Evolutionary conservation across 2,113 vertebrate species (phyloP).

Genomic region (Urocolius indicus): DNA sequence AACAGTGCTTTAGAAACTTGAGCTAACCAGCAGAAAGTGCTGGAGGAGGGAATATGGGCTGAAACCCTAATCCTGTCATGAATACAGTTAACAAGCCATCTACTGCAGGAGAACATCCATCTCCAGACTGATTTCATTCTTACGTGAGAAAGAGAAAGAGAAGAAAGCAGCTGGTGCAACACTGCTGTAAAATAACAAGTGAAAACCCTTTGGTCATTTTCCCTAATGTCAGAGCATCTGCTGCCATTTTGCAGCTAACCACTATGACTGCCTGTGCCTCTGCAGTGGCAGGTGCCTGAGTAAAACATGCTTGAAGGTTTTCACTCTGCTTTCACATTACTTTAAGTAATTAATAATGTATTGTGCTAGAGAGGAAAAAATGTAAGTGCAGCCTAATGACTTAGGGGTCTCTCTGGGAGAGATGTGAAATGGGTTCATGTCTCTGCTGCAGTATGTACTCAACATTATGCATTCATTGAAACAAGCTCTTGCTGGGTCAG

Average conservation of each 20-base stretch:
- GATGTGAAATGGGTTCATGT: background rate
- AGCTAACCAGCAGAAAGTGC: background rate
- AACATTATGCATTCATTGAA: background rate
- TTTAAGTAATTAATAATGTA: constrained; percentile 34
- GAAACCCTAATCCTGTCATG: background rate
- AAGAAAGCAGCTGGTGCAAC: background rate
- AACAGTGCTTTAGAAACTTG: background rate
- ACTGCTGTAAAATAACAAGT: background rate
- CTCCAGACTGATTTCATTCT: background rate
- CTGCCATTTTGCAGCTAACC: background rate
- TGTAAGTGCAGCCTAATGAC: background rate
- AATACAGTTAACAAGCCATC: background rate
- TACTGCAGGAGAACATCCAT: background rate
- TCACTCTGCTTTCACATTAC: background rate
- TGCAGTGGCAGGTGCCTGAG: background rate
- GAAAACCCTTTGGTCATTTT: background rate
- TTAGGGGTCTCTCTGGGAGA: background rate
- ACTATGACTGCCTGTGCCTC: background rate
- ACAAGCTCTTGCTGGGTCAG: background rate
- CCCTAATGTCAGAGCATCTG: background rate
- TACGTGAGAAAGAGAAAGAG: background rate
- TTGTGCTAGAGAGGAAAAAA: background rate
- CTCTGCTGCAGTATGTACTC: background rate
- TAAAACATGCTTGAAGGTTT: background rate
- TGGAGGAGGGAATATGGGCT: background rate